Evolutionary conservation across 1,140 invertebrate genomes (phyloP).

Genomic region (Lamellibrachia luymesi): DNA sequence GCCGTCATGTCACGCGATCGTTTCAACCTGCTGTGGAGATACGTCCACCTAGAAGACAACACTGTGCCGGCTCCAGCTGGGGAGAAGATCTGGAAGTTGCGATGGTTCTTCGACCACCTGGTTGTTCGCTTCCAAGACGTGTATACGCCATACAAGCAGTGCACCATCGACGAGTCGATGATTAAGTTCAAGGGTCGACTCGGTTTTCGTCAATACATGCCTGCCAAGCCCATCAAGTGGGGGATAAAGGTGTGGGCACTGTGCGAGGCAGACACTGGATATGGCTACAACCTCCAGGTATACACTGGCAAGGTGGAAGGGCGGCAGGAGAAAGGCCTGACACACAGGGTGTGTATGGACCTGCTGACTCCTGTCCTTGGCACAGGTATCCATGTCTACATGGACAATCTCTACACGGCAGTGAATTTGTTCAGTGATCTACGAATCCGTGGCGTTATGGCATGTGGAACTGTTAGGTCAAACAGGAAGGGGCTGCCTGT

Average conservation of each 20-base stretch:
- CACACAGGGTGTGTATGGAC: too few species aligned
- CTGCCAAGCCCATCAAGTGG: too few species aligned
- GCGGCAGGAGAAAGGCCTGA: neutral
- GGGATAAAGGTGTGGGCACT: slow-evolving; percentile 26
- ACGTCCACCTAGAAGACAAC: neutral
- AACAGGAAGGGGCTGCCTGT: neutral
- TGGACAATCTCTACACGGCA: neutral
- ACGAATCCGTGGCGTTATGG: neutral
- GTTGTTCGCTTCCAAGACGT: too few species aligned
- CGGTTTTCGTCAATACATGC: too few species aligned
- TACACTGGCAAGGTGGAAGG: neutral
- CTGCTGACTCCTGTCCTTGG: too few species aligned
- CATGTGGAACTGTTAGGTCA: neutral
- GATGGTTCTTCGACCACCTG: too few species aligned
- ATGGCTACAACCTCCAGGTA: neutral
- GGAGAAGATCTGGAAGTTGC: too few species aligned
- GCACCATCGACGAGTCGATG: too few species aligned
- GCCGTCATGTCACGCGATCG: neutral
- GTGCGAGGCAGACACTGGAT: slow-evolving; percentile 22
- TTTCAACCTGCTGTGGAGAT: slow-evolving; percentile 1
- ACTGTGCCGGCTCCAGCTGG: neutral
- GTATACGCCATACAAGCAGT: too few species aligned
- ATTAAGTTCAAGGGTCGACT: too few species aligned
- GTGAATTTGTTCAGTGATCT: neutral
- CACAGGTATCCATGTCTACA: neutral